Base-by-base conservation (phyloP, 2,888 invertebrate genomes). In the Hanleya hanleyi region DNA sequence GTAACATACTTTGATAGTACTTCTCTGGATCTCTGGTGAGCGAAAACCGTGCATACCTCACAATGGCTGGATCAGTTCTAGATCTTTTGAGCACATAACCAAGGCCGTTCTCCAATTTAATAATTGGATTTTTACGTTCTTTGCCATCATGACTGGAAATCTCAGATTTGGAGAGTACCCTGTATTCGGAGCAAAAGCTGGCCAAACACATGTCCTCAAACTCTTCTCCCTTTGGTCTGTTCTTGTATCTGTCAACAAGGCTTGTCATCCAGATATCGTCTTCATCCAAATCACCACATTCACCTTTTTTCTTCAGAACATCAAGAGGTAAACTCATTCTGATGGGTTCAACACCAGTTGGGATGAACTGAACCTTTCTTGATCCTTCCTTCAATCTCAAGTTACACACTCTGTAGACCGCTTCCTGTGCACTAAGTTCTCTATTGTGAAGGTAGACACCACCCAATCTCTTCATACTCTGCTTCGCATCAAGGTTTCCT, bases 341-440 rank as follows among this genome's bases (percentile, higher is more conserved):
- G 15, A 73, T 38, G 26, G 70, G 26, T 64, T 77, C 70, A 38
- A 57, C 67, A 22, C 71, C 75, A 26, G 70, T 71, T 22, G 75
- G 75, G 33, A 71, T 68, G 41, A 69, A 76, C 37, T 37, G 26
- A 26, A 77, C 71, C n/a, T 76, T 33, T 41, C 77, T 37, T 26
- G 66, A 65, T 22, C 57, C 68, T 67, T 72, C 64, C 33, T 71
- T 73, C 36, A 75, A 37, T 37, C 69, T 70, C 50, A 75, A 26
- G 41, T 67, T 61, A 38, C 75, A 74, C n/a, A 70, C 70, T 67
- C 78, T 32, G 62, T 70, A 72, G 9, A 73, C 70, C 51, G 72
- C 70, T 66, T 78, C 76, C 65, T 72, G 74, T n/a, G 70, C 70
- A 64, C 70, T 67, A 9, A 78, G 72, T 61, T 77, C 78, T 38